Evolutionary conservation across 2,888 invertebrate genomes (phyloP).

Genomic region (Chirona hameri): DNA sequence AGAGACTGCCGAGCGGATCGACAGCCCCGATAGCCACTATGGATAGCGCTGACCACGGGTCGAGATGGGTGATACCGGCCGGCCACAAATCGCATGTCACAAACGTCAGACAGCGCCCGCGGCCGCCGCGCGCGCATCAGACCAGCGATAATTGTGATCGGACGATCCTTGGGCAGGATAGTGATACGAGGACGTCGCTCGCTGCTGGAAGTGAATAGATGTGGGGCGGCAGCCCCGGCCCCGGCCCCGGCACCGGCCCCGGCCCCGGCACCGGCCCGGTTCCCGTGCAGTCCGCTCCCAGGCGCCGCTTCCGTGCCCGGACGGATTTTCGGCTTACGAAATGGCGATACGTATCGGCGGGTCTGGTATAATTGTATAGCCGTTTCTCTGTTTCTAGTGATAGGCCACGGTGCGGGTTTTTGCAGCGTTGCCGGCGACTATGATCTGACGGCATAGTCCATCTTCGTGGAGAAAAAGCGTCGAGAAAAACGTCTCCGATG

Average conservation of each 20-base stretch:
- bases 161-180: background rate
- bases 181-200: no score
- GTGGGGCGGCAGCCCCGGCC: no score
- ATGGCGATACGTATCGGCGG: background rate
- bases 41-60: background rate
- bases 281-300: background rate
- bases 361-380: background rate
- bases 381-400: conserved; percentile 4
- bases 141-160: conserved; percentile 5
- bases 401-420: conserved; percentile 12
- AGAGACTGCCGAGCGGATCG: background rate
- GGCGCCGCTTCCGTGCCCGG: background rate
- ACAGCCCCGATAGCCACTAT: background rate
- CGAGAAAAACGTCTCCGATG: background rate
- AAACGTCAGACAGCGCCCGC: background rate
- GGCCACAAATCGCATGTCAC: background rate
- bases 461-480: conserved; percentile 4
- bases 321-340: background rate
- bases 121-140: background rate
- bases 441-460: conserved; percentile 27
- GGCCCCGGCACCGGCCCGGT: no score
- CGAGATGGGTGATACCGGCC: background rate
- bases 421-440: conserved; percentile 10
- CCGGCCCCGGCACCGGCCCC: no score
- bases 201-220: no score